Evolutionary conservation across 2,113 vertebrate species (phyloP).

Genomic region (Nematolebias whitei): DNA sequence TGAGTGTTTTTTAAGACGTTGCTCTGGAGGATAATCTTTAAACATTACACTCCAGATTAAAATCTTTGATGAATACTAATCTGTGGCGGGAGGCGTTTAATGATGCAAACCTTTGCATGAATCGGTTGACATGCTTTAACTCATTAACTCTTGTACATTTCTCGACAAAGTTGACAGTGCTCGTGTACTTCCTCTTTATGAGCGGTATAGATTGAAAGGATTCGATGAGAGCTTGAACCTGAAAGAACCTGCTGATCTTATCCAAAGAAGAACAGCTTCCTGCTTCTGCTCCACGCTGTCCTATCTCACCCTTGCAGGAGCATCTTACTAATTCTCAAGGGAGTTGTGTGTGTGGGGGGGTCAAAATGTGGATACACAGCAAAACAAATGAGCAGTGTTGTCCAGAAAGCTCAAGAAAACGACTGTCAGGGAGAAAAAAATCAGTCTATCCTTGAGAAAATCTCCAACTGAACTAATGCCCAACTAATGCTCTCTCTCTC

Average conservation of each 20-base stretch:
- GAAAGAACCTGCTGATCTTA: conserved; percentile 9
- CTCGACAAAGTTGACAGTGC: background rate
- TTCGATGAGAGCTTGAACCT: background rate
- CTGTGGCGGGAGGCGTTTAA: background rate
- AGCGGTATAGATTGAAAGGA: conserved; percentile 1
- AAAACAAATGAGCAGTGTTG: conserved; percentile 4
- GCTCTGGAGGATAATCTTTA: conserved; percentile 1
- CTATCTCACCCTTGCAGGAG: conserved; percentile 16
- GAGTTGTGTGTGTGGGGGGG: conserved; percentile 21
- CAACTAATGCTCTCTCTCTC: too few species aligned
- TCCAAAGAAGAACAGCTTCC: background rate
- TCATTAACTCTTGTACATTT: background rate
- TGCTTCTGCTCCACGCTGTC: background rate
- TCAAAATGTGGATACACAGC: conserved; percentile 10
- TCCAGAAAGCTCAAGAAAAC: conserved; percentile 3
- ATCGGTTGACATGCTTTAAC: background rate
- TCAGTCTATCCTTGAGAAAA: background rate
- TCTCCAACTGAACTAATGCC: background rate
- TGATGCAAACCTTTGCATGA: conserved; percentile 8
- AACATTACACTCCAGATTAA: background rate
- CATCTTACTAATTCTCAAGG: conserved; percentile 8
- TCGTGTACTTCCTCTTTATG: conserved; percentile 3
- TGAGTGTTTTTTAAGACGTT: too few species aligned
- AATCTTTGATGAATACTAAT: background rate
- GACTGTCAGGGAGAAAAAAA: background rate